Percentiles rank a stretch among this genome's conserved stretches.
Evolutionary conservation across 2,888 invertebrate species (phyloP).

Genomic region (Drosophila pullipes): DNA sequence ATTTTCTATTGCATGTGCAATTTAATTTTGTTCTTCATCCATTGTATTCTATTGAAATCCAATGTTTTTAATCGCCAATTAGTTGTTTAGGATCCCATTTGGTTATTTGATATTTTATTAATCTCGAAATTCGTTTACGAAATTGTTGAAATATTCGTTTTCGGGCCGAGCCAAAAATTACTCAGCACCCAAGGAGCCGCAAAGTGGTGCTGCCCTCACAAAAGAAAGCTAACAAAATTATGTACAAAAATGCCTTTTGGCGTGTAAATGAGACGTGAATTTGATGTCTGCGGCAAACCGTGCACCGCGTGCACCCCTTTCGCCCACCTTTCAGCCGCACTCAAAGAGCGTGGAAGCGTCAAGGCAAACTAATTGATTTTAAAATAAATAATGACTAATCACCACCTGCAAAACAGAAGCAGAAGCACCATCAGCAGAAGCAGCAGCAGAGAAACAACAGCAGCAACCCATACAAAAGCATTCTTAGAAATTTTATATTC

Average conservation of each 20-base stretch:
- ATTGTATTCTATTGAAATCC: conserved; percentile 1
- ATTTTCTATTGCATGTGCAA: conserved; percentile 31
- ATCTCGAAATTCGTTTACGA: conserved; percentile 14
- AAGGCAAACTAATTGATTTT: conserved; percentile 76
- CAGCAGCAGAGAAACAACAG: not conserved
- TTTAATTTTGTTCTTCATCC: conserved; percentile 60
- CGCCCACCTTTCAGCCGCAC: not conserved
- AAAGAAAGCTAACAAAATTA: conserved; percentile 35
- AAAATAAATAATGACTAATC: conserved; percentile 81
- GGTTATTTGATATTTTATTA: conserved; percentile 35
- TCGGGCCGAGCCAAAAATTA: conserved; percentile 34
- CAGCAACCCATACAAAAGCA: conserved; percentile 15
- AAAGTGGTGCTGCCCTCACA: conserved; percentile 9
- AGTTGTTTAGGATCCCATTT: conserved; percentile 16
- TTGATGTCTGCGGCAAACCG: conserved; percentile 28
- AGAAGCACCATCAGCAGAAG: not conserved
- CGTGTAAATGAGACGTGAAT: conserved; percentile 73
- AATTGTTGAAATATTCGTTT: conserved; percentile 43
- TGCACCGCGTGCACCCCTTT: not conserved
- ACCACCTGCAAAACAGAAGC: conserved; percentile 64
- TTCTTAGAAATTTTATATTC: not conserved
- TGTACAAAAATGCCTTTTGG: conserved; percentile 62
- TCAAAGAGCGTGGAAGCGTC: conserved; percentile 30
- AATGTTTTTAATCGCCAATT: conserved; percentile 64
- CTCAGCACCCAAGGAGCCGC: conserved; percentile 39